These are phyloP conservation scores for Acrossocheilus wenchowensis DNA, from an alignment of 2,797 vertebrate species.

Conservation along the genomic window DNA sequence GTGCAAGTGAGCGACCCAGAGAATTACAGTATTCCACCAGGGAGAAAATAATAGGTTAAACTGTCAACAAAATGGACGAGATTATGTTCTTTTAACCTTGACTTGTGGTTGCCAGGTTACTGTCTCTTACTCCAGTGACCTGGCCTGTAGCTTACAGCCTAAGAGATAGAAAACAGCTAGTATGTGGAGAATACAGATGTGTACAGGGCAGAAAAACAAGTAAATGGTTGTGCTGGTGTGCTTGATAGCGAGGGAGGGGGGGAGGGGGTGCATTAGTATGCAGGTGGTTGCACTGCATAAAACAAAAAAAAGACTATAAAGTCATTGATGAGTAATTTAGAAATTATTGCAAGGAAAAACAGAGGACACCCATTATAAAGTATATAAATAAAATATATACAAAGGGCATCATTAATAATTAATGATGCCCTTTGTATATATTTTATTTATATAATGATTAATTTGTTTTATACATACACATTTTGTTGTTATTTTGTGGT, in stretches of 20 bases:
- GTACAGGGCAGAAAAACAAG: not conserved
- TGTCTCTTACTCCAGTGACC: slow-evolving; percentile 16
- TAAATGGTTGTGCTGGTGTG: slow-evolving; percentile 6
- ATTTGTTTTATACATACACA: not conserved
- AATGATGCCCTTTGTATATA: no score
- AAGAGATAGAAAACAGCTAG: slow-evolving; percentile 1
- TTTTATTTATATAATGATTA: not conserved
- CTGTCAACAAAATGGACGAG: not conserved
- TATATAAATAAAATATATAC: not conserved
- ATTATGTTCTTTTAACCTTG: slow-evolving; percentile 35
- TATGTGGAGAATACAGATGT: not conserved
- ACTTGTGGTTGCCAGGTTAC: slow-evolving; percentile 41
- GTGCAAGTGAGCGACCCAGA: not conserved
- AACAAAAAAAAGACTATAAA: not conserved
- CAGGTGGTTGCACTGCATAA: not conserved
- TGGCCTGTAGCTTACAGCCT: not conserved
- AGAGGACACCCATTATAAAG: not conserved
- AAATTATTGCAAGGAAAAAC: not conserved
- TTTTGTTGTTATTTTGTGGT: no score
- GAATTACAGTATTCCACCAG: not conserved
- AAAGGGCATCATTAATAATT: not conserved
- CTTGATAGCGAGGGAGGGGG: not conserved
- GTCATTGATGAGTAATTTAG: not conserved
- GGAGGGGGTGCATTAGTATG: not conserved
- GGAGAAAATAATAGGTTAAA: slow-evolving; percentile 11